Base-by-base conservation (phyloP, 2,113 vertebrate genomes). In the Cheilinus undulatus region DNA sequence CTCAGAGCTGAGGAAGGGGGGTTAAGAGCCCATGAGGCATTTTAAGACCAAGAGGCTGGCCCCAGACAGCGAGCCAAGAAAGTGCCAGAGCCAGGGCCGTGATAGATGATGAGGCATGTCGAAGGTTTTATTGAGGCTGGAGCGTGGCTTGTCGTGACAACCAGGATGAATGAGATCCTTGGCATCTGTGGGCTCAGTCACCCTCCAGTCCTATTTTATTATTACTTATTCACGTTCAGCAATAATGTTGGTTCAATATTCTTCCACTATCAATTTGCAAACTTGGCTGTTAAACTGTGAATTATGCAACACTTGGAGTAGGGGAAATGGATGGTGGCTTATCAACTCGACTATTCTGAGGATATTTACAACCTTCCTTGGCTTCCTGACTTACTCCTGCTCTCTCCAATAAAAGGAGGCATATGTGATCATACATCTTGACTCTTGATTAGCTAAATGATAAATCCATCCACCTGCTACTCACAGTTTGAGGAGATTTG, bases 221-320 rank as follows among this genome's bases (percentile, higher is more conserved):
- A 85, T 86, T 76, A 78, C 84, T 78, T 80, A 83, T 82, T 82
- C 75, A 78, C 65, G 1, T 38, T 52, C 52, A 38, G 78, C 78
- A 75, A 84, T 86, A 84, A 83, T 64, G 72, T 83, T 78, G 76
- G 53, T 78, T 75, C 56, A 72, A 23, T 69, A 69, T 82, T 76
- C 63, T 38, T 24, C 58, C 26, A 8, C 83, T 76, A 87, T 89
- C 86, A 86, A 81, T 87, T 89, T 84, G 57, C 26, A 66, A 69
- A 77, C 72, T 64, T 62, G 62, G 74, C 76, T 69, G 80, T 76
- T 88, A 82, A 73, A 80, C 53, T 65, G 89, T 79, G 86, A 87
- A 76, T 88, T 83, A 91, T 75, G 74, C 74, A 77, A 80, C 64
- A 50, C 61, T 73, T 40, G 36, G 52, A 80, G 43, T 43, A 57